These are phyloP conservation scores for Anas platyrhynchos DNA, from an alignment of 2,113 vertebrate species.

Conservation along the genomic window DNA sequence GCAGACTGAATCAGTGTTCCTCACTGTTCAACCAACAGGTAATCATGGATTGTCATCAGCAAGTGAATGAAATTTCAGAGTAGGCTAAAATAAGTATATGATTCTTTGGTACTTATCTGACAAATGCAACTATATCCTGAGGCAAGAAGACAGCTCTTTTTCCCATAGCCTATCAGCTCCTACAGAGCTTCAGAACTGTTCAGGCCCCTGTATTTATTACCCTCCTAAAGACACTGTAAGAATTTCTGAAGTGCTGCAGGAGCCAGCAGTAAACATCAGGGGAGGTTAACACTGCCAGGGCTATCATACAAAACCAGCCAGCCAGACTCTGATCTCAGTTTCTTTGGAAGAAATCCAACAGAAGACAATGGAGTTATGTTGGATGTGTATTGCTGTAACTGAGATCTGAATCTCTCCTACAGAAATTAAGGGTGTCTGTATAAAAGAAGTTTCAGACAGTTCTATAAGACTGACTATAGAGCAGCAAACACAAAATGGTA, in stretches of 20 bases:
- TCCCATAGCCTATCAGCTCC: not conserved
- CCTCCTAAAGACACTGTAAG: not conserved
- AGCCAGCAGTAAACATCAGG: conserved; percentile 13
- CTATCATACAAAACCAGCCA: not conserved
- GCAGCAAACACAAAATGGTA: not conserved
- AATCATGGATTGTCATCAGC: not conserved
- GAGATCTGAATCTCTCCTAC: not conserved
- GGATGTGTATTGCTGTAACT: not conserved
- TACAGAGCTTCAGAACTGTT: not conserved
- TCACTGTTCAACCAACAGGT: not conserved
- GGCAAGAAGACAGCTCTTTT: not conserved
- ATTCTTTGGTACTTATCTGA: not conserved
- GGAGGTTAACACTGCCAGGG: conserved; percentile 4
- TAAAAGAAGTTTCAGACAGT: not conserved
- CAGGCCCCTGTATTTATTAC: not conserved
- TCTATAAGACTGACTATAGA: not conserved
- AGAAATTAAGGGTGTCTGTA: not conserved
- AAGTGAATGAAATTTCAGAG: not conserved
- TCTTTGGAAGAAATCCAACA: conserved; percentile 27
- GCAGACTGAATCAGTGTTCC: not conserved
- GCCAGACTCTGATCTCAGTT: conserved; percentile 6
- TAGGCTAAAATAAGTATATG: not conserved
- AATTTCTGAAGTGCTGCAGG: not conserved
- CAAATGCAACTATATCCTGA: not conserved
- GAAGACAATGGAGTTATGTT: conserved; percentile 18